Base-by-base conservation (phyloP, 2,888 invertebrate genomes). In the Chalcis sispes region DNA sequence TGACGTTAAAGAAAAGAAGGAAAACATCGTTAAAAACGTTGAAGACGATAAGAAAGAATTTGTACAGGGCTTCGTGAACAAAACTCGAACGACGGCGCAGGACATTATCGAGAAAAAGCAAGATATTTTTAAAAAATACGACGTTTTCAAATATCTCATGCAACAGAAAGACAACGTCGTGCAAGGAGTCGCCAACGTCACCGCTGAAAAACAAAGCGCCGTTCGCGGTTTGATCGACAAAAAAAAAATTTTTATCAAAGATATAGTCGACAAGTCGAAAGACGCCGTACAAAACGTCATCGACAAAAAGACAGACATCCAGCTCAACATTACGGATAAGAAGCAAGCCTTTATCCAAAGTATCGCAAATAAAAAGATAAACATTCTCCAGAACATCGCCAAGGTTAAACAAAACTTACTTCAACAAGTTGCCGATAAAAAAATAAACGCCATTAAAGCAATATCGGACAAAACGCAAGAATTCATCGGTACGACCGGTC, bases 381-480 rank as follows among this genome's bases (percentile, higher is more conserved):
- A 46, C 13, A 29, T 74, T n/a, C 18, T 67, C 4, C 3, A 59
- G 0, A 20, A 5, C 4, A 25, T 70, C 18, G 40, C 50, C 4
- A 4, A 27, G 1, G 46, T 18, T 1, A 67, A 59, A 25, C 46
- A 61, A 1, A 8, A 2, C 7, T 13, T 69, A 8, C 5, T 62
- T 7, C 25, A 69, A 18, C 13, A 36, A 0, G 18, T 74, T 10
- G 54, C 62, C 15, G 62, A 48, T 10, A 27, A 32, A 0, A 62
- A 64, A 36, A 7, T 15, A 2, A n/a, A n/a, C 52, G 56, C 40
- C 3, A 42, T 70, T 8, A 50, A 64, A 0, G 2, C 4, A 0
- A 13, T 50, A 1, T 36, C 64, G 0, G 62, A 62, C 5, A 54
- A 40, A 7, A 29, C 58, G 8, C 69, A 69, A 48, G 62, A 62